These are phyloP conservation scores for Eupithecia subfuscata DNA, from an alignment of 2,888 invertebrate species.

Conservation along the genomic window DNA sequence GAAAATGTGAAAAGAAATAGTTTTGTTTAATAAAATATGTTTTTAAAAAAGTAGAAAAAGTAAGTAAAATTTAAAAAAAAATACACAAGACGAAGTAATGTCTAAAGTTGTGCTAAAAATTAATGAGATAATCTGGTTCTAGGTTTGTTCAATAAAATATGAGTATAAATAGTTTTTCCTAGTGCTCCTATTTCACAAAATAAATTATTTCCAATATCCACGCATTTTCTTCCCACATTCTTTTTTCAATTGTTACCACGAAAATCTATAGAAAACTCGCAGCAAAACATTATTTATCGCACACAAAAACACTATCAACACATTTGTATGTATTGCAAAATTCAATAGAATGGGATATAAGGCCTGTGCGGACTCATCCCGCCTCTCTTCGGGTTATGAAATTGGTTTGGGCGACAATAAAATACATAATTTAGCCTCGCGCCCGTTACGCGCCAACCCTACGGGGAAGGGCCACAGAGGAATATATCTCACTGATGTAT, in stretches of 20 bases:
- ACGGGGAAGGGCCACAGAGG: constrained; percentile 34
- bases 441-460: constrained; percentile 48
- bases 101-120: neutral
- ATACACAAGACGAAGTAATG: neutral
- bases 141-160: neutral
- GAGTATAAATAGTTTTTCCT: neutral
- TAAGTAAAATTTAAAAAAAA: no score
- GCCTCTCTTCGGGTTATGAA: constrained; percentile 72
- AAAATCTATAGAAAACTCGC: constrained; percentile 40
- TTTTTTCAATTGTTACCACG: constrained; percentile 40
- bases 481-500: constrained; percentile 15
- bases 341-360: constrained; percentile 66
- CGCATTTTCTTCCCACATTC: constrained; percentile 14
- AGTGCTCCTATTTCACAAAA: neutral
- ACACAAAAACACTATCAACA: constrained; percentile 56
- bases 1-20: no score
- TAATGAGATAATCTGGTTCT: neutral
- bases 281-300: constrained; percentile 51
- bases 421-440: constrained; percentile 74
- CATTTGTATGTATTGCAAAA: constrained; percentile 74
- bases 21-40: no score
- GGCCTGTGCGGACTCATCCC: constrained; percentile 60
- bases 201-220: constrained; percentile 7
- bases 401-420: constrained; percentile 74
- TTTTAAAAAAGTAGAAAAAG: no score